These are phyloP conservation scores for Heliconius erato DNA, from an alignment of 2,888 invertebrate genomes.

Conservation along the genomic window DNA sequence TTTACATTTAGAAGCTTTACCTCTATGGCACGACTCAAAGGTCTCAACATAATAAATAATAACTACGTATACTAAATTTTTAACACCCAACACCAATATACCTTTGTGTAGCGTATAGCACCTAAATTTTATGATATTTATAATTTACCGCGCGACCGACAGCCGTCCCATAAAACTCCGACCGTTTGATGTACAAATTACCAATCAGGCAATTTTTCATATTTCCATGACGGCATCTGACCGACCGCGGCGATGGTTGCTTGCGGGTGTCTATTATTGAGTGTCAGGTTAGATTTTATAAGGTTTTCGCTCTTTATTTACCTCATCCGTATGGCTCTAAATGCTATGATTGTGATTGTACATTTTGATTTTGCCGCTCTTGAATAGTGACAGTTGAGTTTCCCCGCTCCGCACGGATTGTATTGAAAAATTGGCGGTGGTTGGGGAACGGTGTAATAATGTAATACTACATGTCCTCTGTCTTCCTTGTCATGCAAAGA, in stretches of 20 bases:
- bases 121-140: slow-evolving; percentile 9
- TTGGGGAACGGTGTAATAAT: too few relatives aligned
- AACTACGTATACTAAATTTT: neutral
- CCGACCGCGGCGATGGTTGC: neutral
- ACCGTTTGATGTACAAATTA: slow-evolving; percentile 15
- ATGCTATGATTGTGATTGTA: neutral
- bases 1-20: too few relatives aligned
- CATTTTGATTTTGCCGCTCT: too few relatives aligned
- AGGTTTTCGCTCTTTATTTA: neutral
- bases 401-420: too few relatives aligned
- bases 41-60: neutral
- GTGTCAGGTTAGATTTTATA: neutral
- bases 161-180: slow-evolving; percentile 15
- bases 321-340: too few relatives aligned
- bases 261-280: neutral
- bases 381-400: too few relatives aligned
- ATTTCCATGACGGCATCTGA: slow-evolving; percentile 11
- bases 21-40: too few relatives aligned
- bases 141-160: slow-evolving; percentile 13
- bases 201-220: slow-evolving; percentile 27
- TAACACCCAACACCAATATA: neutral
- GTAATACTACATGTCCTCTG: too few relatives aligned
- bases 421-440: too few relatives aligned
- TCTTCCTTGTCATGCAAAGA: too few relatives aligned
- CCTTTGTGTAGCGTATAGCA: too few relatives aligned